Percentiles rank a stretch among this genome's conserved stretches.
Evolutionary conservation across 2,113 vertebrate species (phyloP).

Genomic region (Thamnaconus septentrionalis): DNA sequence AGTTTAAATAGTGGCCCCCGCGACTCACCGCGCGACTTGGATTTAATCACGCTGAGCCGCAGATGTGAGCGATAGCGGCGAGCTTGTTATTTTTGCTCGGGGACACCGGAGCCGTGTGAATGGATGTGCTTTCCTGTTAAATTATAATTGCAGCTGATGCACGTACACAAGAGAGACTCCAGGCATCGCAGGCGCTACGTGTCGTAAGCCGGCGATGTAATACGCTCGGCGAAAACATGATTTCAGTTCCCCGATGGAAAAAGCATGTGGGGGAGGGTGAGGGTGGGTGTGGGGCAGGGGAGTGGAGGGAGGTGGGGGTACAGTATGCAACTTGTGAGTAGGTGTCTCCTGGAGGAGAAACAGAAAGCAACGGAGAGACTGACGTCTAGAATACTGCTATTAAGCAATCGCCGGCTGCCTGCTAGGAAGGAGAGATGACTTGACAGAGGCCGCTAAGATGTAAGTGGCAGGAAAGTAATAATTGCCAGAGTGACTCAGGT

Average conservation of each 20-base stretch:
- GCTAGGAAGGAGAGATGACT: constrained; percentile 25
- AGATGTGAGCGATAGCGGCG: constrained; percentile 65
- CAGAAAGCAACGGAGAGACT: constrained; percentile 2
- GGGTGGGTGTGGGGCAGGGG: constrained; percentile 7
- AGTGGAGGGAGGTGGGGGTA: not conserved
- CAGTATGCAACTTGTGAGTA: not conserved
- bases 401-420: constrained; percentile 15
- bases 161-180: constrained; percentile 60
- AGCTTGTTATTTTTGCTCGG: constrained; percentile 69
- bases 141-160: constrained; percentile 73
- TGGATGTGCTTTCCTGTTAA: constrained; percentile 66
- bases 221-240: constrained; percentile 42
- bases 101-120: constrained; percentile 60
- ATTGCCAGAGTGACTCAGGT: constrained; percentile 32
- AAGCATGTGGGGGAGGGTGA: constrained; percentile 5
- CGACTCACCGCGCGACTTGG: constrained; percentile 49
- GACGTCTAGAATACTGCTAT: constrained; percentile 2
- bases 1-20: constrained; percentile 33
- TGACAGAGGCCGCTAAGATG: constrained; percentile 28
- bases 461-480: constrained; percentile 38
- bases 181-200: constrained; percentile 23
- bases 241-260: constrained; percentile 47
- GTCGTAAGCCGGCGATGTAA: constrained; percentile 33
- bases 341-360: constrained; percentile 10
- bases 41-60: constrained; percentile 66